These are phyloP conservation scores for Alloscopus bannaensis DNA, from an alignment of 2,888 invertebrate species.

Conservation along the genomic window DNA sequence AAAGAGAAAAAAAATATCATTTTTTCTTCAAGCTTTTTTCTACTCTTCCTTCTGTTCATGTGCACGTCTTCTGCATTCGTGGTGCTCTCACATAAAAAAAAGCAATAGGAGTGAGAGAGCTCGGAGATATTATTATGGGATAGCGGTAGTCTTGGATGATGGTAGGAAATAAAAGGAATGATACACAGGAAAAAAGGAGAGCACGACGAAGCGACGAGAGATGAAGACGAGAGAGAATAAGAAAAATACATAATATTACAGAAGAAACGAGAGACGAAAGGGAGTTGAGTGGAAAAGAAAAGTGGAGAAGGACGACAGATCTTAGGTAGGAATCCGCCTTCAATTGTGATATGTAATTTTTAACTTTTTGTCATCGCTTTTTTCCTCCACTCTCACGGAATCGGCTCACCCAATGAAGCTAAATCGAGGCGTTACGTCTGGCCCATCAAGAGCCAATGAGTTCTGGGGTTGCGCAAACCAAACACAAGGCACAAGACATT, in stretches of 20 bases:
- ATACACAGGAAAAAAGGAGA: slow-evolving; percentile 61
- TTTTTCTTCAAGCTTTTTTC: too few species aligned
- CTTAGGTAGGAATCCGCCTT: slow-evolving; percentile 73
- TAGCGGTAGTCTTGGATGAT: too few species aligned
- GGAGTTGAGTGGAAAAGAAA: slow-evolving; percentile 56
- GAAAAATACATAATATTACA: slow-evolving; percentile 28
- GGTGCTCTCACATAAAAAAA: too few species aligned
- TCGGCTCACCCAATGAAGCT: slow-evolving; percentile 73
- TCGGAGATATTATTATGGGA: too few species aligned
- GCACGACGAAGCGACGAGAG: slow-evolving; percentile 20
- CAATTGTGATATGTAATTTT: slow-evolving; percentile 74
- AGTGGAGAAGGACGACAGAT: slow-evolving; percentile 70
- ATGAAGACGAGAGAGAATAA: background rate
- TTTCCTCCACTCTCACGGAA: slow-evolving; percentile 71
- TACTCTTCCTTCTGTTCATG: too few species aligned
- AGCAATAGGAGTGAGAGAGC: too few species aligned
- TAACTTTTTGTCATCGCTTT: slow-evolving; percentile 74
- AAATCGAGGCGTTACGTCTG: slow-evolving; percentile 73
- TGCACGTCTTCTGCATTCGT: too few species aligned
- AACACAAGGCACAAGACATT: slow-evolving; percentile 64
- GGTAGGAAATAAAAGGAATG: slow-evolving; percentile 60
- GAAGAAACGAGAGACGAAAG: slow-evolving; percentile 51
- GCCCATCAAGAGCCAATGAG: slow-evolving; percentile 73
- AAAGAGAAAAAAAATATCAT: too few species aligned
- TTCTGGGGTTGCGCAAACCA: slow-evolving; percentile 73